Evolutionary conservation across 2,797 vertebrate genomes (phyloP), one percentile per base, ranked within the genome.

Genomic region (Falco peregrinus): DNA sequence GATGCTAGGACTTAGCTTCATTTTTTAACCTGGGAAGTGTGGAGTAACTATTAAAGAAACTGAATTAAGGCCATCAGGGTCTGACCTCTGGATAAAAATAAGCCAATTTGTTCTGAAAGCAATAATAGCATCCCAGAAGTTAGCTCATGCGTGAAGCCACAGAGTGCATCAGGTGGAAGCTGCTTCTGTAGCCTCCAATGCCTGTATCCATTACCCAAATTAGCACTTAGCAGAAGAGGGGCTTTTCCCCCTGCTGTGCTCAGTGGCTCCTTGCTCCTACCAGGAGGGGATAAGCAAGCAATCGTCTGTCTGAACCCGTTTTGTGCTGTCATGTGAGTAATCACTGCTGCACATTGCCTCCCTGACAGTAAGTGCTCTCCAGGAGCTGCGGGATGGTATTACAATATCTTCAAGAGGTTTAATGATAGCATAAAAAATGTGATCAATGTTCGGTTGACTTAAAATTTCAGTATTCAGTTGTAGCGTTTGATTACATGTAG

Each of bases 161-260:
- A 31, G 69, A 56, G 68, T 56, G 81, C 87, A 63, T 93, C 54
- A 82, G 68, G 82, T 94, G 79, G 69, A 56, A 90, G 73, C 50
- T 87, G 75, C 84, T 75, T 85, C 87, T 25, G 11, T 80, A 85
- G 94, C 89, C 80, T 87, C 84, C 65, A 67, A 3, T 1, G n/a
- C 89, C 91, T 92, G 78, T 75, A 37, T 87, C 91, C 70, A 39
- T 93, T 97, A 80, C 92, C 61, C 90, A 78, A 64, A 60, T 70
- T 18, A 88, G 70, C 45, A 70, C 67, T 84, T 68, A 64, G 89
- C 16, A 95, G 82, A 78, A 90, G 89, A 67, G 82, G 64, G 53
- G 22, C 81, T 90, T 56, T 85, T 61, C 5, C 35, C 22, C 59
- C 8, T 0, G 7, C 90, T 33, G 50, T 43, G 70, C 48, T 93